Percentiles rank a stretch among this genome's conserved stretches.
Conservation (phyloP, 1,140 invertebrate genomes). For the Anoplolepis gracilipes region DNA sequence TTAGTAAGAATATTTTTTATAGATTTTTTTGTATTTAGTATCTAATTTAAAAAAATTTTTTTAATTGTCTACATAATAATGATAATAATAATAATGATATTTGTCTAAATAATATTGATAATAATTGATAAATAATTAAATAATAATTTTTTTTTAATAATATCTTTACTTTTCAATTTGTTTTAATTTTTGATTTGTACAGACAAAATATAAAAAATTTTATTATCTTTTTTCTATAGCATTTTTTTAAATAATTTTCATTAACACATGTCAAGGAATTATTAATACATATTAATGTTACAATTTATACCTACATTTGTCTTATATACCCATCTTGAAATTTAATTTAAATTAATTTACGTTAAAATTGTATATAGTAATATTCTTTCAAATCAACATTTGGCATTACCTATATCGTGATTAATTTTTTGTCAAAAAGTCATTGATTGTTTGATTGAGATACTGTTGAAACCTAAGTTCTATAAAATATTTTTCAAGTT, state of each 20-base stretch:
- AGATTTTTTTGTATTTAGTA: not conserved
- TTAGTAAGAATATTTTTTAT: not conserved
- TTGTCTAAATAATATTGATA: too few species aligned
- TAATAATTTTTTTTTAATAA: too few species aligned
- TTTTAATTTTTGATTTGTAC: not conserved
- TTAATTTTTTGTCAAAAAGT: not conserved
- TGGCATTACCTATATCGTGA: too few species aligned
- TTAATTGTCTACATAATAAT: not conserved
- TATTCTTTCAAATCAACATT: not conserved
- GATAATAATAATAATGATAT: too few species aligned
- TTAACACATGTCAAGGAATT: too few species aligned
- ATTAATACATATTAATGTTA: too few species aligned
- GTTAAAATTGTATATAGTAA: not conserved
- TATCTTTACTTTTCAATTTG: not conserved
- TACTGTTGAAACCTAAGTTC: not conserved
- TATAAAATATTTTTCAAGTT: not conserved
- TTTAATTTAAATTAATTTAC: not conserved
- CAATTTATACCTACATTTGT: too few species aligned
- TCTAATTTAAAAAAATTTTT: not conserved
- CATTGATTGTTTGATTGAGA: not conserved
- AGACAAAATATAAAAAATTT: not conserved
- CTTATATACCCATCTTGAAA: not conserved
- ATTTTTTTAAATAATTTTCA: not conserved
- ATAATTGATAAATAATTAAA: too few species aligned
- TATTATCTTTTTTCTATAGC: not conserved